Base-by-base conservation (phyloP, 2,797 vertebrate genomes). In the Uromys caudimaculatus region DNA sequence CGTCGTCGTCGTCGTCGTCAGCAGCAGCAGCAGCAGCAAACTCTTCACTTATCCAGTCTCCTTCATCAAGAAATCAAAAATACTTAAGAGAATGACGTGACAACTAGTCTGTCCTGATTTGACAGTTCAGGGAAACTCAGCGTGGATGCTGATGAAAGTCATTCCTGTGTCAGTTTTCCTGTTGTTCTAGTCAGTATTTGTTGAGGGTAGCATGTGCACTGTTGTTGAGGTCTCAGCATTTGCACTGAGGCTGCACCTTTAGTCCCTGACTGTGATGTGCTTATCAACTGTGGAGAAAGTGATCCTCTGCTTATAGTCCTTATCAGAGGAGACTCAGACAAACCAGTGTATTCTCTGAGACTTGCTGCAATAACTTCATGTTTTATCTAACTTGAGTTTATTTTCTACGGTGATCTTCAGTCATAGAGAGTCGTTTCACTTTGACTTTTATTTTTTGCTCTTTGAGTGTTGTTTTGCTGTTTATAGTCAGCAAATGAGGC, bases 391-490 rank as follows among this genome's bases (percentile, higher is more conserved):
- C 64, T 27, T 4, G 58, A 21, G 12, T 14, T 88, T 92, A 8
- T 90, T 79, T 96, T 90, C 62, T 84, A 10, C 50, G 41, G 4
- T 83, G 16, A 3, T 67, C 23, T 94, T 93, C 38, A 52, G 41
- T 90, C 29, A 78, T 69, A 83, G 47, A n/a, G 35, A 89, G 81
- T 62, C 56, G 8, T 77, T 12, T 82, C 81, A 56, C n/a, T 82
- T 95, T 95, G 56, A 90, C 60, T 83, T 86, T 83, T 77, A 13
- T 71, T 85, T 29, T 81, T 95, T 96, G 6, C 47, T 92, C 93
- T 93, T 78, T 91, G 62, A 87, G 27, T 4, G 81, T 71, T 81
- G 81, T 96, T 62, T 95, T 93, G 14, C 58, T 87, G 17, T 93
- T 35, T 67, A 71, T 78, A 54, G 11, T 81, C 71, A 89, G 58